Percentiles rank a stretch among this genome's conserved stretches.
Evolutionary conservation across 1,140 invertebrate genomes (phyloP).

Genomic region (Pemphigus obesinymphae): DNA sequence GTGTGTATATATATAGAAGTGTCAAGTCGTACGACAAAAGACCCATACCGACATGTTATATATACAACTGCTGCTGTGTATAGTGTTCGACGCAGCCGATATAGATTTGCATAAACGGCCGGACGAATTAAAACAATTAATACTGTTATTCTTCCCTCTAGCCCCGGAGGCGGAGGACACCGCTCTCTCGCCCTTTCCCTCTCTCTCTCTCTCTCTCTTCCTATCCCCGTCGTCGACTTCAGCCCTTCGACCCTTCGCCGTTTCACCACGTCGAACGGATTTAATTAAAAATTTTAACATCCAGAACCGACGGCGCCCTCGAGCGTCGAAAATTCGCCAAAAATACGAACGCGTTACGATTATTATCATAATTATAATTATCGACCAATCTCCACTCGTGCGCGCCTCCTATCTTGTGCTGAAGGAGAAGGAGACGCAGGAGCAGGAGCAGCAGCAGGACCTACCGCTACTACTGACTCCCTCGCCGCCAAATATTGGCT

Average conservation of each 20-base stretch:
- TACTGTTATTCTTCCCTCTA: slow-evolving; percentile 32
- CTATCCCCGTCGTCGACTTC: neutral
- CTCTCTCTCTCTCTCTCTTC: neutral
- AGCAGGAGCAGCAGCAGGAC: neutral
- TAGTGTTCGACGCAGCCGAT: slow-evolving; percentile 11
- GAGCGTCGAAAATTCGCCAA: slow-evolving; percentile 41
- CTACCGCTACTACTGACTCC: neutral
- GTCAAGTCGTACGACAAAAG: slow-evolving; percentile 15
- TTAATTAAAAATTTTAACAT: slow-evolving; percentile 41
- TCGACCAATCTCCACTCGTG: slow-evolving; percentile 23
- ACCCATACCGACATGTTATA: neutral
- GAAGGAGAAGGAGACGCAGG: too few species aligned
- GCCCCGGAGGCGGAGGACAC: neutral
- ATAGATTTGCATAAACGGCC: slow-evolving; percentile 35
- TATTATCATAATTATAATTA: slow-evolving; percentile 40
- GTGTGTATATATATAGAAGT: neutral
- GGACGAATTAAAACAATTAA: slow-evolving; percentile 41
- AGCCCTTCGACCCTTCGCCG: too few species aligned
- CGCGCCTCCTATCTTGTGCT: too few species aligned
- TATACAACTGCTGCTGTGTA: neutral
- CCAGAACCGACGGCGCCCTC: slow-evolving; percentile 16
- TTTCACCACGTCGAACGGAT: too few species aligned
- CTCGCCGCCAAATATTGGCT: slow-evolving; percentile 15
- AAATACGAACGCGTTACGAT: slow-evolving; percentile 31
- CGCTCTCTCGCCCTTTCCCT: neutral